A percentile compares a stretch with the other conserved stretches of the same genome.
These are phyloP conservation scores for Xerus inauris DNA, from an alignment of 2,113 vertebrate species.

Conservation along the genomic window DNA sequence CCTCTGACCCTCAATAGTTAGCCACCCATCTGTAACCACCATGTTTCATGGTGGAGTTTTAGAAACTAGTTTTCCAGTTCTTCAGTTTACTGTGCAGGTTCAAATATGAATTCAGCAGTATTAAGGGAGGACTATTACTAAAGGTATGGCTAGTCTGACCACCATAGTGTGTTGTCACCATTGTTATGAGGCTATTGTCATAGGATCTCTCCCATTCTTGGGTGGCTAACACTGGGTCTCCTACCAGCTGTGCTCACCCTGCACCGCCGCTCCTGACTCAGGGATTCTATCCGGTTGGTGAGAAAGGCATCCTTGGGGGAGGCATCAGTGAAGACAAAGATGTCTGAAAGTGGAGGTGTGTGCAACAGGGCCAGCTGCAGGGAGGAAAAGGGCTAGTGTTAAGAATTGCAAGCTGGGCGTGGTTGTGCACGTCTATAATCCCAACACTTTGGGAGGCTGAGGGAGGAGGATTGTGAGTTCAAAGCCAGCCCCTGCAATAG, in stretches of 20 bases:
- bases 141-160: neutral
- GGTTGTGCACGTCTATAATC: no score
- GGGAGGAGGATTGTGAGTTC: no score
- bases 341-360: slow-evolving; percentile 91
- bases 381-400: neutral
- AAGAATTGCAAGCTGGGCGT: neutral
- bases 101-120: neutral
- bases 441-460: no score
- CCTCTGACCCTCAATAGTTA: neutral
- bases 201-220: neutral
- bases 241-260: slow-evolving; percentile 83
- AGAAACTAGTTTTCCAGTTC: neutral
- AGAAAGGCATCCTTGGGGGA: slow-evolving; percentile 91
- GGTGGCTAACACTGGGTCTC: neutral
- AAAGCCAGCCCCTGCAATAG: no score
- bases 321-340: slow-evolving; percentile 94
- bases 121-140: neutral
- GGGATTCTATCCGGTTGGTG: slow-evolving; percentile 87
- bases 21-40: neutral
- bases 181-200: neutral
- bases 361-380: slow-evolving; percentile 90
- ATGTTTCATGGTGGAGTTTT: neutral
- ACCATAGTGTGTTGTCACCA: neutral
- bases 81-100: neutral
- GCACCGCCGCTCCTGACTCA: slow-evolving; percentile 88